These are phyloP conservation scores for Leptinotarsa defecta DNA, from an alignment of 1,140 invertebrate genomes.

Conservation along the genomic window DNA sequence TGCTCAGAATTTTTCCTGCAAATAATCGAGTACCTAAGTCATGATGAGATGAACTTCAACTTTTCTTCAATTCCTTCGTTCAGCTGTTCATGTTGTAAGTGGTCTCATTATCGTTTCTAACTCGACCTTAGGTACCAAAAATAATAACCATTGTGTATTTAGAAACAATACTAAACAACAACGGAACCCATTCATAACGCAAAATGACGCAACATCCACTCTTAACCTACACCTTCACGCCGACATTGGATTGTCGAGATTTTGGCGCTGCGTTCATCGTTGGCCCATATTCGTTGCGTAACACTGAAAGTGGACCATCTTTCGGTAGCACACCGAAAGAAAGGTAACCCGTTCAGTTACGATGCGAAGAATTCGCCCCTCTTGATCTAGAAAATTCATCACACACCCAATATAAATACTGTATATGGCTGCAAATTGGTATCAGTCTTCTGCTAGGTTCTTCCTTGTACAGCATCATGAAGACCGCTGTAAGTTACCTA, in stretches of 20 bases:
- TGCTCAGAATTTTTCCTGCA: no score
- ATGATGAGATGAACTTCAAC: no score
- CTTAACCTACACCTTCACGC: not conserved
- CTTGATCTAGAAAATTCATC: constrained; percentile 25
- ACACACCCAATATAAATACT: constrained; percentile 32
- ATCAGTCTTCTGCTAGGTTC: constrained; percentile 46
- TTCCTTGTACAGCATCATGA: constrained; percentile 43
- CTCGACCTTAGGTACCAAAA: no score
- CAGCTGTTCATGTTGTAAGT: no score
- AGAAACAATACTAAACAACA: not conserved
- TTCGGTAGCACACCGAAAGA: constrained; percentile 33
- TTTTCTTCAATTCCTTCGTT: no score
- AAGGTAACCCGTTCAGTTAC: constrained; percentile 33
- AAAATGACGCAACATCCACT: not conserved
- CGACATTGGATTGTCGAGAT: not conserved
- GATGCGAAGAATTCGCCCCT: constrained; percentile 28
- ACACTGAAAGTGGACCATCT: constrained; percentile 37
- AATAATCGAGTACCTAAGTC: no score
- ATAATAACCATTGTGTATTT: no score
- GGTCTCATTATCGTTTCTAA: no score
- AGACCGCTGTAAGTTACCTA: constrained; percentile 39
- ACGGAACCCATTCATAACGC: not conserved
- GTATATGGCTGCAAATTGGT: constrained; percentile 21
- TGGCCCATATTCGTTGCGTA: constrained; percentile 26
- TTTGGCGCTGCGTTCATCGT: not conserved